Percentiles rank a stretch among this genome's conserved stretches.
Conservation (phyloP, 2,888 invertebrate species). For the Tanypteryx hageni region DNA sequence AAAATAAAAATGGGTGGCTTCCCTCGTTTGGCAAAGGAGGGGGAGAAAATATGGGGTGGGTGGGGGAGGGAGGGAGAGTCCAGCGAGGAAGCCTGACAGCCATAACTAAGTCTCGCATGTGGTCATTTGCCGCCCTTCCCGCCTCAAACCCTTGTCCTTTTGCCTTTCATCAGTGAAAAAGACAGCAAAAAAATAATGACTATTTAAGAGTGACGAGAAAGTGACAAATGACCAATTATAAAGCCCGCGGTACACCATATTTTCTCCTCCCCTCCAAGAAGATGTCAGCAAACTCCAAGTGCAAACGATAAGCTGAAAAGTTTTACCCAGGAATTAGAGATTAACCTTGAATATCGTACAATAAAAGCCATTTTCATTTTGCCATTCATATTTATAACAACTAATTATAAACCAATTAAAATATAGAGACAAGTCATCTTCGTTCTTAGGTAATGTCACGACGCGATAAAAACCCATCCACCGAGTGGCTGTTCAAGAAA, state of each 20-base stretch:
- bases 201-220: background rate
- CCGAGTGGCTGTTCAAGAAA: too few species aligned
- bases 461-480: too few species aligned
- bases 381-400: too few species aligned
- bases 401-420: too few species aligned
- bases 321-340: too few species aligned
- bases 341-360: too few species aligned
- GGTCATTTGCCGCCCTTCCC: background rate
- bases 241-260: background rate
- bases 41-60: background rate
- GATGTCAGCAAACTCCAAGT: too few species aligned
- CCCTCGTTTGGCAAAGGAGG: background rate
- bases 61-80: background rate
- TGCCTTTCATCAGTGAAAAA: background rate
- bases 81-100: background rate
- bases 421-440: too few species aligned
- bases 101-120: background rate
- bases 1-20: background rate
- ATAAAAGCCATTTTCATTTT: too few species aligned
- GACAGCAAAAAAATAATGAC: background rate
- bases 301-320: too few species aligned
- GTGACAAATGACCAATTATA: background rate
- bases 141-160: background rate
- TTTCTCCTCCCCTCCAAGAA: too few species aligned
- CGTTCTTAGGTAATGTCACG: too few species aligned